Percentiles rank a stretch among this genome's conserved stretches.
Evolutionary conservation across 2,113 vertebrate genomes (phyloP).

Genomic region (Pseudonaja textilis): DNA sequence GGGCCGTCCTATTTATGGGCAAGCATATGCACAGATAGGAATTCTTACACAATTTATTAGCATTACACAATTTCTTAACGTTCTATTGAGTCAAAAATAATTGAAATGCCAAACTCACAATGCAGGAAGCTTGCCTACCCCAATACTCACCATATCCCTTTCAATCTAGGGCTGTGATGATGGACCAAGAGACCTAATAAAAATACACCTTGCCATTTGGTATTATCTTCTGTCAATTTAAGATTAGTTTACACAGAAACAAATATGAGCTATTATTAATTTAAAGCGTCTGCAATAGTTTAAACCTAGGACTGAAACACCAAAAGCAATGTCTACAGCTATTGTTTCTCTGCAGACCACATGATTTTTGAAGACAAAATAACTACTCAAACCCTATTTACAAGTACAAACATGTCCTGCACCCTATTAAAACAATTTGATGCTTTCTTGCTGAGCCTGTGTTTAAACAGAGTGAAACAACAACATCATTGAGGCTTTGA

Average conservation of each 20-base stretch:
- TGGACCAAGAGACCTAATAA: neutral
- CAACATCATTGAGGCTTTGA: conserved; percentile 1
- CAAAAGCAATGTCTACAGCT: neutral
- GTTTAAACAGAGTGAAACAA: conserved; percentile 35
- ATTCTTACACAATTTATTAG: neutral
- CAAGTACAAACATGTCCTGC: conserved; percentile 7
- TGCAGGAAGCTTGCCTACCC: neutral
- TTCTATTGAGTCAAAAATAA: neutral
- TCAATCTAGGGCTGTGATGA: neutral
- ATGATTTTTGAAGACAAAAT: conserved; percentile 9
- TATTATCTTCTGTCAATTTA: neutral
- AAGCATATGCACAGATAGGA: neutral
- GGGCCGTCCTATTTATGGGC: neutral
- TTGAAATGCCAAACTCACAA: neutral
- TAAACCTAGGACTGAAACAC: neutral
- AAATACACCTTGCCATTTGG: neutral
- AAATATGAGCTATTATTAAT: neutral
- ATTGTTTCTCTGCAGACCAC: neutral
- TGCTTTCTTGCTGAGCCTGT: neutral
- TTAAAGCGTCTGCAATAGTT: neutral
- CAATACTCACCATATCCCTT: neutral
- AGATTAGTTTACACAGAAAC: neutral
- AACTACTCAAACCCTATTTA: conserved; percentile 15
- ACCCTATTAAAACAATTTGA: conserved; percentile 33
- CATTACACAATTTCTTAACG: neutral